Evolutionary conservation across 2,113 vertebrate species (phyloP), one percentile per base, ranked within the genome.

Genomic region (Lepus timidus): DNA sequence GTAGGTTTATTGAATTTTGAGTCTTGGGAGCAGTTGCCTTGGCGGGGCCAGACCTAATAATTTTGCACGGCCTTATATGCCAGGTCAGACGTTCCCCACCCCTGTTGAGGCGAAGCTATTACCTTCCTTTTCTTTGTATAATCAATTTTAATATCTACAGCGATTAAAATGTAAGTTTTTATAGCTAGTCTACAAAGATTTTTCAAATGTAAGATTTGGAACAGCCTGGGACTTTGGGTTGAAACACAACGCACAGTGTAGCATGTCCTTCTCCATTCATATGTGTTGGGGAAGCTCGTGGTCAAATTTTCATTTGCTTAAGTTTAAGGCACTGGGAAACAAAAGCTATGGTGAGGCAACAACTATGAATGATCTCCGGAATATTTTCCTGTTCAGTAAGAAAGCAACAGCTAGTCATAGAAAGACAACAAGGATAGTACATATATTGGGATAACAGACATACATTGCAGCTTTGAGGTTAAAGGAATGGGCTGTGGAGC

Each of bases 291-390:
- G 51, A 92, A 90, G 62, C 13, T 75, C n/a, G 17, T 25, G 33
- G 27, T 36, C 62, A 51, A 36, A 90, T 80, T 90, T 95, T 96
- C 51, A 90, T 14, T 74, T 86, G 19, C 78, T 68, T 44, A 27
- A 7, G 11, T 7, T 81, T 90, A 90, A 81, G 87, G 5, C 36
- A 70, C 33, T 92, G 14, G 23, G 23, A 6, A 86, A 70, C 58
- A 39, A 87, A 70, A 88, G 44, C 6, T 84, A 7, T 16, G 33
- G 3, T 76, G 71, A 84, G 9, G n/a, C 9, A 68, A 90, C 58
- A 85, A 82, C 64, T 87, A 6, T 62, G 20, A 85, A 81, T 71
- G 51, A 51, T 49, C n/a, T 92, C 11, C 29, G 81, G 70, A 87
- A 33, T 65, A 49, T n/a, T 75, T 84, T 90, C 70, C 33, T 82